phyloP scores from a whole-genome alignment of 2,113 vertebrate species.

The Malurus cyaneus region DNA sequence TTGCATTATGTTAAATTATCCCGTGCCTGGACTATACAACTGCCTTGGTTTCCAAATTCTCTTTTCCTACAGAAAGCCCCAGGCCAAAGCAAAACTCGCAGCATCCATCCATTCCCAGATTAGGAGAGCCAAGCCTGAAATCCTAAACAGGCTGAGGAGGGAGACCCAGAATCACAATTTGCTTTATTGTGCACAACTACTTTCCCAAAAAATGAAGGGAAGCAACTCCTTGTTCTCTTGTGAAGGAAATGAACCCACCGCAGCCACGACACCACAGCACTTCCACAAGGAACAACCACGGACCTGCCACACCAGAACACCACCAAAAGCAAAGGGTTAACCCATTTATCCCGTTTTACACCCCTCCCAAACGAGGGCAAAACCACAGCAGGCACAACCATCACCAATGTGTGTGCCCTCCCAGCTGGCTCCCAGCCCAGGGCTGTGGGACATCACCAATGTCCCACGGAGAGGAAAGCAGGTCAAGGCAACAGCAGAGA shows the following conservation, averaged over 20 bases:
- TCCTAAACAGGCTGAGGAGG: neutral
- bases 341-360: neutral
- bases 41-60: neutral
- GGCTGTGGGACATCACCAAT: neutral
- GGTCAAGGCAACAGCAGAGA: neutral
- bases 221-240: neutral
- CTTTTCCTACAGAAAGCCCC: neutral
- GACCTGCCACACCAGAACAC: neutral
- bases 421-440: neutral
- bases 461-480: neutral
- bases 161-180: fast-evolving
- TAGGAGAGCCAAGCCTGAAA: neutral
- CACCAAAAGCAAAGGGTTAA: neutral
- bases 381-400: neutral
- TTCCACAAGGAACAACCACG: neutral
- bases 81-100: neutral
- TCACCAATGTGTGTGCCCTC: fast-evolving
- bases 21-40: neutral
- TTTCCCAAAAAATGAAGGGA: neutral
- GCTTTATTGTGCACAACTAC: fast-evolving
- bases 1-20: neutral
- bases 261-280: neutral
- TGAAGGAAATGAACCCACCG: fast-evolving
- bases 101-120: neutral
- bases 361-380: neutral